Base-by-base conservation (phyloP, 1,140 invertebrate species). In the Pseudomyrmex pallidus region DNA sequence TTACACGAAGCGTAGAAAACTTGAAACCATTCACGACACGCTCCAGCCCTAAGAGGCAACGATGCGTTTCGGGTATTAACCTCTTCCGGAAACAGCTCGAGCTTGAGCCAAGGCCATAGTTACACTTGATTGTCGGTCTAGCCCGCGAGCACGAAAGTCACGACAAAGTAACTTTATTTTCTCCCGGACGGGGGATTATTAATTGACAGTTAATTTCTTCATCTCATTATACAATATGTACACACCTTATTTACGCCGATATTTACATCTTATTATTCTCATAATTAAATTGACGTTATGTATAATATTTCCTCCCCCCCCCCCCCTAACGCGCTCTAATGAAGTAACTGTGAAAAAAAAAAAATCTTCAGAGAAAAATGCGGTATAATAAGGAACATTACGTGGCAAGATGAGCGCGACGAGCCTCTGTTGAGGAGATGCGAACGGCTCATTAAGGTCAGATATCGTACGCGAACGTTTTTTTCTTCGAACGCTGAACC, bases 41-140 rank as follows among this genome's bases (percentile, higher is more conserved):
- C 89, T 90, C 87, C 83, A 90, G 74, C 87, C 89, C 85, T 85
- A 89, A 74, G 72, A 89, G 82, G 85, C 91, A 93, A 86, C 93
- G 91, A 93, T 93, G 93, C 93, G 93, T 93, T 94, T 93, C 93
- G 92, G 93, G 91, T 93, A 94, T 93, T 93, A 92, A 94, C 93
- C 93, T 93, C 88, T 88, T 90, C 87, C 84, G 85, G 87, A 88
- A 90, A 87, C 82, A 84, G 83, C 88, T 85, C 82, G 77, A 76
- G 85, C 84, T 89, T 87, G 22, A 85, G 74, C 84, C 86, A 92
- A 92, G 91, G 91, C 90, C 91, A 88, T 54, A 89, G 84, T 83
- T 88, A 87, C 64, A 68, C 82, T 84, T 74, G 46, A 86, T 82
- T 83, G 86, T 84, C 86, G 73, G 86, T 87, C 72, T 76, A 73